Evolutionary conservation across 1,140 invertebrate genomes (phyloP), one percentile per base, ranked within the genome.

Genomic region (Euwallacea fornicatus): DNA sequence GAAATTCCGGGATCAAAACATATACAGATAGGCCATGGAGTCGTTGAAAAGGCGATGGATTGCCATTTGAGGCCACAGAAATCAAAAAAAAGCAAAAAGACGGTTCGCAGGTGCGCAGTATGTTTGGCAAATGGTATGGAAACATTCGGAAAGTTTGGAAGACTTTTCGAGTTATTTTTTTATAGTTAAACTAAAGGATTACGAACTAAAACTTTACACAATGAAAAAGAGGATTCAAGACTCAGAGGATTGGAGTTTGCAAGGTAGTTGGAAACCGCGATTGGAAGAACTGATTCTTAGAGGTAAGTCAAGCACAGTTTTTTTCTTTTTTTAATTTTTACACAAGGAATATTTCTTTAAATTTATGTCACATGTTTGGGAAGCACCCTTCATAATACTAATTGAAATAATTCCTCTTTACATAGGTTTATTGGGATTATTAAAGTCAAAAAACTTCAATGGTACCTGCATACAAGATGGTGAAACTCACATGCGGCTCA

Each of bases 61-160:
- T 93, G 91, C 76, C 91, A 92, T 81, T 83, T 93, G 47, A 79
- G 88, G 56, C 84, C 82, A 8, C 77, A 76, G 41, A 47, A 72
- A 62, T 8, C 43, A 15, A 67, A 71, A 43, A 42, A 10, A 7
- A 76, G 77, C 54, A 79, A 71, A 73, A 66, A 47, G 63, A 75
- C 56, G 69, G 16, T 70, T 41, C 76, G 71, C 16, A 81, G 78
- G 60, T 88, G 86, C 76, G 66, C 75, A 0, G 60, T 87, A 0
- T 90, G 89, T 74, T 73, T 76, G 21, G 81, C 82, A n/a, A 83
- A 86, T 42, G 81, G 83, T 43, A 47, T 79, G 9, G n/a, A 67
- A 42, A 46, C 11, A 10, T 16, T 33, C 6, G 7, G 10, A 9
- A 43, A 42, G 2, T 55, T 33, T 33, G 41, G 42, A 21, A 46